Evolutionary conservation across 2,797 vertebrate genomes (phyloP), one percentile per base, ranked within the genome.

Genomic region (Orientallactaga sibirica): DNA sequence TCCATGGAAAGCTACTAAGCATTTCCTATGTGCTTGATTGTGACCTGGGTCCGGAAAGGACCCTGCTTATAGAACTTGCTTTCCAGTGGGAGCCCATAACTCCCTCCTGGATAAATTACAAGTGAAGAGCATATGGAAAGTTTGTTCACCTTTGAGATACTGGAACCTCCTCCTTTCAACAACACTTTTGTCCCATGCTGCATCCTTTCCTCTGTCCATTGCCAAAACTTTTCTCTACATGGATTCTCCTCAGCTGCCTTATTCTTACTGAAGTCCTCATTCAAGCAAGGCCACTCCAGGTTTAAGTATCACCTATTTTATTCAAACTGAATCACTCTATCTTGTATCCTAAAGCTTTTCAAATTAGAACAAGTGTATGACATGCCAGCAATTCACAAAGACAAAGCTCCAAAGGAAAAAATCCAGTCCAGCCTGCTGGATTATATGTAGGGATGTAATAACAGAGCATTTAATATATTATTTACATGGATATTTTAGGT

Each of bases 381-480:
- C 61, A 41, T 11, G 29, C 14, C n/a, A 66, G 29, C 20, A 82
- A 70, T 85, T 70, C 67, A 12, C n/a, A 90, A 94, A 96, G 76
- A 48, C 48, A 48, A 48, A 48, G 48, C 48, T 10, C 10, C 48
- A 62, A 43, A 70, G 85, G 71, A 61, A 85, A 37, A 83, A 94
- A 92, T 58, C 29, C 55, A 81, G 0, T 20, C 25, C n/a, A 33
- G 48, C 48, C 70, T 86, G 64, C 41, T 37, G 52, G 64, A 86
- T 66, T 33, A 92, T 37, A 90, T 86, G 29, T 8, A 73, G 10
- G 29, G 43, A 70, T 55, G 48, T 2, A 27, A 22, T 43, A 62
- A 37, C 25, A 43, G 41, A 78, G 8, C 33, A 33, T 3, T 52
- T 77, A 70, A 48, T 58, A 83, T 29, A 86, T 80, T 75, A 84